phyloP scores from a whole-genome alignment of 2,113 vertebrate genomes.

The Carlito syrichta region DNA sequence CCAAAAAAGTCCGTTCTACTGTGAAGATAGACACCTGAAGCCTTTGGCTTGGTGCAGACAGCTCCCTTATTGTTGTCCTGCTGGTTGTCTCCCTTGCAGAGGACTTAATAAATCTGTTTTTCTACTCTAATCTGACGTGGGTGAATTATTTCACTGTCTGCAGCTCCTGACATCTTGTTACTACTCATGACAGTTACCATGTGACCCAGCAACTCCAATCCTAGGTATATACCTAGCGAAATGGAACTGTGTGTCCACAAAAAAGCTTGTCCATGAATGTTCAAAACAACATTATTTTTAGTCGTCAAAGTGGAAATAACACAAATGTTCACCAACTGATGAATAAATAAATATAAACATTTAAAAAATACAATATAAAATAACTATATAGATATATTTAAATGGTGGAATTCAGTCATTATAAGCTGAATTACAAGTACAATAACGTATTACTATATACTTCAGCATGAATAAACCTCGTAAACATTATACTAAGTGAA shows the following conservation, averaged over 20 bases:
- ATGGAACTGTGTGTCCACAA: neutral
- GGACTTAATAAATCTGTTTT: too few species aligned
- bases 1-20: too few species aligned
- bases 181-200: too few species aligned
- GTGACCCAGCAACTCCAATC: neutral
- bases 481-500: neutral
- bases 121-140: too few species aligned
- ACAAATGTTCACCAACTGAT: neutral
- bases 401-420: neutral
- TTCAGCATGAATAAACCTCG: neutral
- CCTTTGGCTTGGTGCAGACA: too few species aligned
- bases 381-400: neutral
- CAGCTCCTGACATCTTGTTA: too few species aligned
- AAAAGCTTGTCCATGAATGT: neutral
- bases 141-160: too few species aligned
- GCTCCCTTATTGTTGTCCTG: too few species aligned
- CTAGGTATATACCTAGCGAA: neutral
- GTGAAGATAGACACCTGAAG: too few species aligned
- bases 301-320: neutral
- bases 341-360: neutral
- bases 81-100: too few species aligned
- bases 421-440: neutral
- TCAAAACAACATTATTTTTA: neutral
- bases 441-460: neutral
- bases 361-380: neutral